Conservation (phyloP, 1,140 invertebrate genomes). For the Drosophila orosa region DNA sequence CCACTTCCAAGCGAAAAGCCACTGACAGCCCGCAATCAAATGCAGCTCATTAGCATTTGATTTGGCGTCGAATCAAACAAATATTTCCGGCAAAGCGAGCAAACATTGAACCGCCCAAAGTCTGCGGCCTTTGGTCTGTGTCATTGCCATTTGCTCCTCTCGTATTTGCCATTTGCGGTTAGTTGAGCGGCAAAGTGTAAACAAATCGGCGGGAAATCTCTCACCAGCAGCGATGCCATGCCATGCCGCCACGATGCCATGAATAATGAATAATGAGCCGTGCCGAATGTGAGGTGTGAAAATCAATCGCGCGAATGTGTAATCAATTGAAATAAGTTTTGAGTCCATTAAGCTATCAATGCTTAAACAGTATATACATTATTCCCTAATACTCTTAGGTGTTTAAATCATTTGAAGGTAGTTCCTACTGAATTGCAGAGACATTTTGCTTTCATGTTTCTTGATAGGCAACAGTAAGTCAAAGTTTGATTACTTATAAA, state of each 20-base stretch:
- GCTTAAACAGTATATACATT: not conserved
- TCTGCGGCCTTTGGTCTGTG: slow-evolving; percentile 30
- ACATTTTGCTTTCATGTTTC: not conserved
- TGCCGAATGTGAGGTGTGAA: slow-evolving; percentile 10
- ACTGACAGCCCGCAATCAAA: slow-evolving; percentile 48
- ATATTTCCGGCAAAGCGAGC: slow-evolving; percentile 61
- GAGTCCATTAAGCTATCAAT: slow-evolving; percentile 12
- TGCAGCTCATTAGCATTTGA: slow-evolving; percentile 73
- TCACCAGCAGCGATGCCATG: slow-evolving; percentile 5
- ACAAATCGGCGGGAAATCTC: slow-evolving; percentile 36
- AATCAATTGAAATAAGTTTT: slow-evolving; percentile 34
- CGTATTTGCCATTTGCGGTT: slow-evolving; percentile 35
- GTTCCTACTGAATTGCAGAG: not conserved
- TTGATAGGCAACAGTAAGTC: no score
- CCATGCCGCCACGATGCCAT: not conserved
- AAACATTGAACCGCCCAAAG: slow-evolving; percentile 58
- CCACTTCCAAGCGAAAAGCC: slow-evolving; percentile 26
- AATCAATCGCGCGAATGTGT: slow-evolving; percentile 9
- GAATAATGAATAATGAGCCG: slow-evolving; percentile 30
- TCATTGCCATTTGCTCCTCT: slow-evolving; percentile 49
- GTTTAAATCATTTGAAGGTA: not conserved
- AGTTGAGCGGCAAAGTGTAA: slow-evolving; percentile 53
- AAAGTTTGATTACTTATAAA: no score
- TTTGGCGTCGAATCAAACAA: slow-evolving; percentile 62
- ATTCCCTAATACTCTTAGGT: not conserved